Evolutionary conservation across 2,888 invertebrate species (phyloP), one percentile per base, ranked within the genome.

Genomic region (Andricus curvator): DNA sequence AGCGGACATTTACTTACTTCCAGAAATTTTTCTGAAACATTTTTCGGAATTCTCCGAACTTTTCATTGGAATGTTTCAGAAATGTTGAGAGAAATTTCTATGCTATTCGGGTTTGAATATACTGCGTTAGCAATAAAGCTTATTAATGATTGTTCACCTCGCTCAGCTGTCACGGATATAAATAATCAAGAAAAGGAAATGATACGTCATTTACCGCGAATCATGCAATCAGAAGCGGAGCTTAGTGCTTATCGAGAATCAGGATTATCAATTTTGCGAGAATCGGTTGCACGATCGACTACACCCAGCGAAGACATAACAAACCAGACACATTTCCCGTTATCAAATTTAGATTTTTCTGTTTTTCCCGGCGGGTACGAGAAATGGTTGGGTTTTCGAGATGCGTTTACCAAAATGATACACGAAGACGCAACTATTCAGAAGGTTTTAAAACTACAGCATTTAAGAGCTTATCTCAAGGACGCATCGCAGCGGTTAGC

Each of bases 331-430:
- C 3, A 44, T 15, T 44, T 13, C 15, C 44, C 44, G 15, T 15
- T 13, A 3, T 3, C 44, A 13, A 44, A 44, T 1, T 8, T 41
- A 11, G 11, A 41, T 41, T 1, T 41, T 1, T 2, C 41, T 13
- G 2, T 13, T 41, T 44, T 44, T 13, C 13, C 13, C 0, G 44
- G 44, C 13, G 3, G 0, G 1, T 13, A 15, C 37, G 80, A 80
- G 11, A 68, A 84, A 20, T 84, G 83, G 83, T 65, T 33, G 29
- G 74, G 77, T 3, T 83, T 83, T 74, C 64, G 67, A 44, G 13
- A 44, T 1, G 78, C 9, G 41, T 82, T 81, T 66, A 67, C 65
- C 29, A 68, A 82, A 11, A 41, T 84, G 3, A 60, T 83, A 1
- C 80, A 82, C 41, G 65, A 74, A 0, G 77, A 82, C 17, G 1